phyloP scores from a whole-genome alignment of 2,113 vertebrate species.

The Erpornis zantholeuca region DNA sequence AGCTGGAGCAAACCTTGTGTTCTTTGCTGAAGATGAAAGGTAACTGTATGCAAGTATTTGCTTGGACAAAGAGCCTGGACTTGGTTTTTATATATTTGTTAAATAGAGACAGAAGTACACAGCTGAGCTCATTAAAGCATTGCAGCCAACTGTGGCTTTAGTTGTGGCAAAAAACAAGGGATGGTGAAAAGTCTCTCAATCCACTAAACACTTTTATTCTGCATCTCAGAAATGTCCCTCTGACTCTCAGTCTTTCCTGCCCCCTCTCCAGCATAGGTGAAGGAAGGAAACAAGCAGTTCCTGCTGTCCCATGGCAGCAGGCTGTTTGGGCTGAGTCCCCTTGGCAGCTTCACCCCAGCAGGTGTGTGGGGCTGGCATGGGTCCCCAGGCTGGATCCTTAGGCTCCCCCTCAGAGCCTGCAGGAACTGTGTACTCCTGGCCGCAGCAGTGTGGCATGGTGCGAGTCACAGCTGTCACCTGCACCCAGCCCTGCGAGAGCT shows the following conservation, averaged over 20 bases:
- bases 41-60: conserved; percentile 47
- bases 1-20: conserved; percentile 77
- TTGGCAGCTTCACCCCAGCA: not conserved
- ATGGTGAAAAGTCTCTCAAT: not conserved
- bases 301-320: not conserved
- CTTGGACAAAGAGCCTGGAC: not conserved
- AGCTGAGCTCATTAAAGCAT: not conserved
- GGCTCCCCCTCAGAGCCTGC: not conserved
- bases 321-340: not conserved
- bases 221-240: not conserved
- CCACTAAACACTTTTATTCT: not conserved
- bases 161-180: not conserved
- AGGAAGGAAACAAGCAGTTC: not conserved
- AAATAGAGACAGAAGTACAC: not conserved
- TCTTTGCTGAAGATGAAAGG: conserved; percentile 81
- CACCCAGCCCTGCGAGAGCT: not conserved
- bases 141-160: not conserved
- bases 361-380: not conserved
- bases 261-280: not conserved
- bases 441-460: rapidly evolving
- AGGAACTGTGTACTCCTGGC: not conserved
- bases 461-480: not conserved
- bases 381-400: not conserved
- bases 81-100: not conserved
- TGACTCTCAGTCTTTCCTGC: not conserved